Conservation (phyloP, 2,797 vertebrate genomes). For the Delichon dasypus region DNA sequence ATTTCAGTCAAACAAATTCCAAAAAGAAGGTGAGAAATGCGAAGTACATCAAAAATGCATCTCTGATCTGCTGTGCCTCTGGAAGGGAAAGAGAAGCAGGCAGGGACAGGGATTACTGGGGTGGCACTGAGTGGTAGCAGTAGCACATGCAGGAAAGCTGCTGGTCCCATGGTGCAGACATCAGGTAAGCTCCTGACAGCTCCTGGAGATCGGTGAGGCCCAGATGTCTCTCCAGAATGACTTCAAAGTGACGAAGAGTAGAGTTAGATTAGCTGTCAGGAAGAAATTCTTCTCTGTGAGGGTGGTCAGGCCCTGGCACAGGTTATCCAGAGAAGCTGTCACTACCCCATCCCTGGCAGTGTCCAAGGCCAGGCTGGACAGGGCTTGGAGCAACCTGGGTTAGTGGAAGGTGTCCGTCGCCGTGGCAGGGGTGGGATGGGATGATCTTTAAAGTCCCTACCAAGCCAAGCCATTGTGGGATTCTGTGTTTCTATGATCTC, state of each 20-base stretch:
- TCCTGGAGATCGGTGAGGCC: background rate
- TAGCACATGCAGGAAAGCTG: background rate
- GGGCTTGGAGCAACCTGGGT: background rate
- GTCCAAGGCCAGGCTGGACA: background rate
- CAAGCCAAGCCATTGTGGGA: background rate
- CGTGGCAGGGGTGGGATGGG: background rate
- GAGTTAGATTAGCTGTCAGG: background rate
- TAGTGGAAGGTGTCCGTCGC: background rate
- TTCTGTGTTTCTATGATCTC: background rate
- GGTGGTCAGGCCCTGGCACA: background rate
- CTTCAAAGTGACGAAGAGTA: background rate
- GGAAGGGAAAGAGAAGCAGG: background rate
- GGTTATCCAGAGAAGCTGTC: background rate
- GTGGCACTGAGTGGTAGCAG: background rate
- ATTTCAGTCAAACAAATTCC: background rate
- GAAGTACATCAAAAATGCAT: background rate
- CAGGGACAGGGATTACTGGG: background rate
- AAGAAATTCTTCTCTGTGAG: background rate
- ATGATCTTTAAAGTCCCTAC: background rate
- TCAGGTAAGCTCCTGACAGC: background rate
- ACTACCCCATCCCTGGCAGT: background rate
- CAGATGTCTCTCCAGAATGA: background rate
- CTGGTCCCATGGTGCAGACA: background rate
- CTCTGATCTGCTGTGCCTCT: background rate
- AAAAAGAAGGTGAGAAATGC: background rate